Base-by-base conservation (phyloP, 2,797 vertebrate genomes). In the Pseudochromis fuscus region DNA sequence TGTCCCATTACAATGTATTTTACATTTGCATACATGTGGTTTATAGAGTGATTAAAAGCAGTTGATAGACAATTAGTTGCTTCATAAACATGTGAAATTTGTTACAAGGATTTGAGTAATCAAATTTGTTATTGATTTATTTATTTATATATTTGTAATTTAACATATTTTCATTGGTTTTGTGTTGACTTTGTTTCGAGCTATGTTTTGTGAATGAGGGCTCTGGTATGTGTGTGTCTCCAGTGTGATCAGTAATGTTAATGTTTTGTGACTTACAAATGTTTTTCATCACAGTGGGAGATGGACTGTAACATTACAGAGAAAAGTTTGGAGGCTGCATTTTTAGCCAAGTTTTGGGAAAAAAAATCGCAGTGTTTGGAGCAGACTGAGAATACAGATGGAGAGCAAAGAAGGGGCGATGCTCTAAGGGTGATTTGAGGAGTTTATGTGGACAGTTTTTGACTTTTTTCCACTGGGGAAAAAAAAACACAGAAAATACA, bases 221-320 rank as follows among this genome's bases (percentile, higher is more conserved):
- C 44, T 71, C 50, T 67, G 35, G 18, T 62, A 35, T 37, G 52
- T n/a, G n/a, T n/a, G n/a, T n/a, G 53, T 38, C 60, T 55, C 25
- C 57, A 57, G 40, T 60, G 10, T 35, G 40, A 74, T 67, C 40
- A 35, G 38, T 61, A 49, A 71, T 79, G 50, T 70, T 63, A 72
- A 79, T 77, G 80, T 72, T 72, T 74, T 78, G 58, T 79, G 72
- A 80, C 52, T 74, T 71, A 49, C 67, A 75, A 77, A 72, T 79
- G 72, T 74, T 80, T 79, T 73, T 86, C 63, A 81, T 85, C 82
- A 66, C 48, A 49, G 45, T 28, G 35, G 69, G 60, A 83, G 84
- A 82, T 70, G 67, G 72, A 60, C 69, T 73, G 63, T 72, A 76
- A 72, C 49, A 49, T 65, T 67, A 62, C 33, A 48, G 46, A 72